Percentiles rank a stretch among this genome's conserved stretches.
Conservation (phyloP, 2,113 vertebrate species). For the Tetraodon nigroviridis region DNA sequence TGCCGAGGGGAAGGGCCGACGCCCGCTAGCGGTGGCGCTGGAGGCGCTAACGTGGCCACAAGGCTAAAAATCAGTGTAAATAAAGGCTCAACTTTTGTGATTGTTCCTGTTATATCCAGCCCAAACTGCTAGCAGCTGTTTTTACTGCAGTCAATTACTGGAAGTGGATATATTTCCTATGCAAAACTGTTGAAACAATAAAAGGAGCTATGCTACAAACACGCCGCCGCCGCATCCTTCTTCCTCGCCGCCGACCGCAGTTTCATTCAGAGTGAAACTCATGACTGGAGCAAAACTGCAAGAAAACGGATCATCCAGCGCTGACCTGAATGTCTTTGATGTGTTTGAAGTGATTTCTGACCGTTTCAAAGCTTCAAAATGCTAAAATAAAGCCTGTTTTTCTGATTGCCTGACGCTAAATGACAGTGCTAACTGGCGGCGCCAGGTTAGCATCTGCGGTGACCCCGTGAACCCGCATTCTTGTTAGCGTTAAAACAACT, state of each 20-base stretch:
- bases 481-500: no score
- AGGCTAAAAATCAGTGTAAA: constrained; percentile 99
- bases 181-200: constrained; percentile 99
- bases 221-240: constrained; percentile 48
- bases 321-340: no score
- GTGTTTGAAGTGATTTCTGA: no score
- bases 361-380: no score
- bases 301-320: no score
- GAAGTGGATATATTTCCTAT: constrained; percentile 99
- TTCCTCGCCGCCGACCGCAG: background rate
- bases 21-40: constrained; percentile 75
- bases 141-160: constrained; percentile 99
- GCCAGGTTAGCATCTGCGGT: constrained; percentile 9
- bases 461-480: constrained; percentile 53
- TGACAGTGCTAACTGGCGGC: no score
- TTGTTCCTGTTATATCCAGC: constrained; percentile 99
- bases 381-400: no score
- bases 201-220: constrained; percentile 99
- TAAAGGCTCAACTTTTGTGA: constrained; percentile 99
- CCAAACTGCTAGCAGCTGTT: constrained; percentile 99
- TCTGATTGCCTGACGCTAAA: no score
- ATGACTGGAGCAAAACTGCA: no score
- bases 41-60: constrained; percentile 92
- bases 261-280: no score
- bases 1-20: constrained; percentile 60